These are phyloP conservation scores for Eupsilia transversa DNA, from an alignment of 2,888 invertebrate genomes.

Conservation along the genomic window DNA sequence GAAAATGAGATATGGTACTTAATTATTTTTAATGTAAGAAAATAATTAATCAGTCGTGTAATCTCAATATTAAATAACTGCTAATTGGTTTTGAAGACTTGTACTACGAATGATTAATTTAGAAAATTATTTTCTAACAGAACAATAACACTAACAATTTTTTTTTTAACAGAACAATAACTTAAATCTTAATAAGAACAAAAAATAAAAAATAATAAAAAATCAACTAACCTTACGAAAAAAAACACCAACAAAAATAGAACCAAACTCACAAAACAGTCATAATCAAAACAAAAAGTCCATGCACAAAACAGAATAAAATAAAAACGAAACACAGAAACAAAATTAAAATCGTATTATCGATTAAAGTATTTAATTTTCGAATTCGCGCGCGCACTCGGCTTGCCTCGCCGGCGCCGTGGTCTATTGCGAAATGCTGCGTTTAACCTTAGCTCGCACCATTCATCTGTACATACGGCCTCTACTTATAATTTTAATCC, in stretches of 20 bases:
- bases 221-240: constrained; percentile 34
- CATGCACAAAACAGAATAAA: constrained; percentile 44
- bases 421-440: constrained; percentile 66
- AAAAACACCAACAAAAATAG: constrained; percentile 25
- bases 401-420: constrained; percentile 53
- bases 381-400: constrained; percentile 63
- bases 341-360: constrained; percentile 19
- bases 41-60: background rate
- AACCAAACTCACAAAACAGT: constrained; percentile 49
- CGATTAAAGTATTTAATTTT: constrained; percentile 53
- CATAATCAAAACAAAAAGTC: constrained; percentile 50
- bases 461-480: constrained; percentile 66
- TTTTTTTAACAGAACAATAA: background rate
- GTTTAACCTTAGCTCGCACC: constrained; percentile 68
- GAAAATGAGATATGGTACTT: background rate
- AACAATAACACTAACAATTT: too few relatives aligned
- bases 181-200: background rate
- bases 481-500: constrained; percentile 64
- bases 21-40: background rate
- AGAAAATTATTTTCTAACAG: background rate
- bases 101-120: background rate
- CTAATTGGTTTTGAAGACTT: background rate
- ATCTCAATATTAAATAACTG: background rate
- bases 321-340: constrained; percentile 27
- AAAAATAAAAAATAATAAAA: background rate